Percentiles rank a stretch among this genome's conserved stretches.
Conservation (phyloP, 2,888 invertebrate genomes). For the Iselma pallidipennis region DNA sequence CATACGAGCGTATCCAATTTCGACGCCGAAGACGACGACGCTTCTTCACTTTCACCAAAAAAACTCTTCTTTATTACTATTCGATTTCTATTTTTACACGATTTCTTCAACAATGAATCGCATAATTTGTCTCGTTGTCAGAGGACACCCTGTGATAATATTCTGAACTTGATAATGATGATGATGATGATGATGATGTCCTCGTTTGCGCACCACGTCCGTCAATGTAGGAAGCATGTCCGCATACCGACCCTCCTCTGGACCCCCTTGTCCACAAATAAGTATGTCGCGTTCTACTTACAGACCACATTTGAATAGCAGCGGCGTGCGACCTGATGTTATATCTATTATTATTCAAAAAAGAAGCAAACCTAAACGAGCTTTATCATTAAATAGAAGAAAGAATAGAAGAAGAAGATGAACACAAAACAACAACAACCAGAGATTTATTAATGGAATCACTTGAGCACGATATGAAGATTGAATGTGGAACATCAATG, state of each 20-base stretch:
- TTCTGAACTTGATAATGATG: slow-evolving; percentile 18
- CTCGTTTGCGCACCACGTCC: slow-evolving; percentile 51
- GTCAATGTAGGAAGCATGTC: slow-evolving; percentile 55
- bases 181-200: slow-evolving; percentile 40
- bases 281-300: slow-evolving; percentile 53
- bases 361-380: not conserved
- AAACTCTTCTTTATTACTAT: not conserved
- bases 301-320: slow-evolving; percentile 42
- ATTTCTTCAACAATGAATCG: not conserved
- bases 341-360: not conserved
- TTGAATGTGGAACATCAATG: not conserved
- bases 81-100: not conserved
- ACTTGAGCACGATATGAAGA: not conserved
- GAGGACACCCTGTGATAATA: too few relatives aligned
- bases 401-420: not conserved
- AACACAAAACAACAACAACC: slow-evolving; percentile 15
- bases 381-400: not conserved
- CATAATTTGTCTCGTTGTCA: too few relatives aligned
- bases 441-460: slow-evolving; percentile 21
- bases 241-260: slow-evolving; percentile 46
- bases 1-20: not conserved
- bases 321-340: slow-evolving; percentile 38
- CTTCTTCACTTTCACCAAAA: not conserved
- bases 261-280: slow-evolving; percentile 35
- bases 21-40: not conserved